These are phyloP conservation scores for Brachionus rubens DNA, from an alignment of 1,140 invertebrate species.

Conservation along the genomic window DNA sequence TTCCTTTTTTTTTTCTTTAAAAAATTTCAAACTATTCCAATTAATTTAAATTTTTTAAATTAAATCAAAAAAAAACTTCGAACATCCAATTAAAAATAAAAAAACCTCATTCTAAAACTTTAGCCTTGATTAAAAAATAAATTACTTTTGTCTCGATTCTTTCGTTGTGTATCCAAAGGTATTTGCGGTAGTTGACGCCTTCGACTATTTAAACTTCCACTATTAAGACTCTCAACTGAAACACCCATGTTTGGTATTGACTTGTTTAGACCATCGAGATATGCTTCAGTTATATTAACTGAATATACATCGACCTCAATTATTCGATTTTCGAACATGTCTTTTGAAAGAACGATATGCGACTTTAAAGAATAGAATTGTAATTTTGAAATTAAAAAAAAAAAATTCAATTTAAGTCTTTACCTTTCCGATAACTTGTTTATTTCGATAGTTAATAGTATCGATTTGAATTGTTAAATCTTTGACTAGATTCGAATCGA, in stretches of 20 bases:
- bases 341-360: not conserved
- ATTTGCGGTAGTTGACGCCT: constrained; percentile 22
- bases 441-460: not conserved
- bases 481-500: not conserved
- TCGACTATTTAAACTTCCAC: constrained; percentile 25
- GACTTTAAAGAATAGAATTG: not conserved
- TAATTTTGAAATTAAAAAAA: not conserved
- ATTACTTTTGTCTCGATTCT: constrained; percentile 18
- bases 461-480: constrained; percentile 1
- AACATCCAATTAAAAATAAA: too few species aligned
- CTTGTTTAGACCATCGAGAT: not conserved
- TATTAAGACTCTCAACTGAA: constrained; percentile 7
- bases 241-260: not conserved
- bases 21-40: too few species aligned
- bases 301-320: not conserved
- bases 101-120: too few species aligned
- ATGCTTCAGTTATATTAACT: not conserved
- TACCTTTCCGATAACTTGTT: constrained; percentile 16
- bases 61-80: too few species aligned
- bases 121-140: too few species aligned
- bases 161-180: not conserved
- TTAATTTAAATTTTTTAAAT: too few species aligned
- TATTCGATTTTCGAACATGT: constrained; percentile 24
- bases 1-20: too few species aligned
- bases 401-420: not conserved